Evolutionary conservation across 2,113 vertebrate species (phyloP), one percentile per base, ranked within the genome.

Genomic region (Cromileptes altivelis): DNA sequence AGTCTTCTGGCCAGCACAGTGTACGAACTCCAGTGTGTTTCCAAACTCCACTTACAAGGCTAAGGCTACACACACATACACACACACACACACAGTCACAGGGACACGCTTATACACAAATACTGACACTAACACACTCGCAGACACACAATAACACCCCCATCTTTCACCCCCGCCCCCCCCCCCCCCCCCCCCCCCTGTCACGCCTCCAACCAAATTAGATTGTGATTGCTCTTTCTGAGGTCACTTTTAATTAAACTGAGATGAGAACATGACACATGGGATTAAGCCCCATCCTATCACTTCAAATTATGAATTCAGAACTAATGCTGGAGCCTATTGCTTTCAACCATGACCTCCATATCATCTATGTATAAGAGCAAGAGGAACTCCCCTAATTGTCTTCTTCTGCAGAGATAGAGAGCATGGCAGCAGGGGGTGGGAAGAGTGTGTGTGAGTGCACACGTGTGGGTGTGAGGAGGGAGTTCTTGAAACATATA

Each of bases 181-280:
- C 79, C 70, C 27, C 30, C 30, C 53, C 82, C 86, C 27, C 30
- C 30, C 33, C 70, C 63, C 82, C 72, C 79, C 70, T 70, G 85
- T 89, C 86, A 91, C 73, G 87, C 82, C 82, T 86, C 72, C 83
- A 89, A 75, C 80, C 82, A 92, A 94, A 95, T 93, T 93, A 94
- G 89, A 94, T 93, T 92, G 89, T 93, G 91, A 95, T 93, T 91
- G 93, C 92, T 94, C 92, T 89, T 93, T 95, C 92, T 58, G 91
- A 92, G 91, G 92, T 94, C 93, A 95, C 88, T 91, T 95, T 94
- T 95, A 94, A 95, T 95, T 95, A 95, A 94, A 94, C 82, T 75
- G 85, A 91, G 93, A 93, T 91, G 89, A 93, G 91, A 92, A 94
- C 89, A 92, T 87, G 92, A 88, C 92, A 91, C 89, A 85, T 81